Evolutionary conservation across 2,113 vertebrate genomes (phyloP).

Genomic region (Callocephalon fimbriatum): DNA sequence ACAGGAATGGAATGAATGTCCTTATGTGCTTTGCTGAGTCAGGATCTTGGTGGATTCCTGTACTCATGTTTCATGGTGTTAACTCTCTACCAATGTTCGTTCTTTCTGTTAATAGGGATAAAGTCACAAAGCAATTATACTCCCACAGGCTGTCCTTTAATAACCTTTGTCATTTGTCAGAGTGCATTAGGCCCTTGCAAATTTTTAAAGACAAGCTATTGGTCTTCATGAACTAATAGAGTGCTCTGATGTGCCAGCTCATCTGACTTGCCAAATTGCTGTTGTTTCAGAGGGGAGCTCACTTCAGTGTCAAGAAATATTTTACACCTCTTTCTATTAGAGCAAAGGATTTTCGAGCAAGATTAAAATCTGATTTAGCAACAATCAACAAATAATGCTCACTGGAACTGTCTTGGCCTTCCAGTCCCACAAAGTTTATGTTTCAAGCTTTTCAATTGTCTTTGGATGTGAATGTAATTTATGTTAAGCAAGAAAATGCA

Average conservation of each 20-base stretch:
- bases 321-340: neutral
- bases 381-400: neutral
- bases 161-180: slow-evolving; percentile 54
- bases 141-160: slow-evolving; percentile 45
- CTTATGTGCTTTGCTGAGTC: slow-evolving; percentile 33
- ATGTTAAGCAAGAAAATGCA: neutral
- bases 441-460: neutral
- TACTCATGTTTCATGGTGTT: neutral
- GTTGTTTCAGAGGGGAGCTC: neutral
- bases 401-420: neutral
- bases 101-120: slow-evolving; percentile 33
- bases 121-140: slow-evolving; percentile 57
- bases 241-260: slow-evolving; percentile 26
- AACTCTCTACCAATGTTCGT: neutral
- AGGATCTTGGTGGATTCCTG: slow-evolving; percentile 18
- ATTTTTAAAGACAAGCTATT: slow-evolving; percentile 41
- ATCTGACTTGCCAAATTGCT: slow-evolving; percentile 26
- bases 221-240: slow-evolving; percentile 38
- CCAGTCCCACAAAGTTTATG: neutral
- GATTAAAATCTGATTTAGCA: neutral
- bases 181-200: slow-evolving; percentile 30
- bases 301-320: neutral
- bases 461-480: neutral
- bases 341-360: neutral
- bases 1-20: neutral